A percentile compares a stretch with the other conserved stretches of the same genome.
Evolutionary conservation across 1,140 invertebrate genomes (phyloP).

Genomic region (Centruroides sculpturatus): DNA sequence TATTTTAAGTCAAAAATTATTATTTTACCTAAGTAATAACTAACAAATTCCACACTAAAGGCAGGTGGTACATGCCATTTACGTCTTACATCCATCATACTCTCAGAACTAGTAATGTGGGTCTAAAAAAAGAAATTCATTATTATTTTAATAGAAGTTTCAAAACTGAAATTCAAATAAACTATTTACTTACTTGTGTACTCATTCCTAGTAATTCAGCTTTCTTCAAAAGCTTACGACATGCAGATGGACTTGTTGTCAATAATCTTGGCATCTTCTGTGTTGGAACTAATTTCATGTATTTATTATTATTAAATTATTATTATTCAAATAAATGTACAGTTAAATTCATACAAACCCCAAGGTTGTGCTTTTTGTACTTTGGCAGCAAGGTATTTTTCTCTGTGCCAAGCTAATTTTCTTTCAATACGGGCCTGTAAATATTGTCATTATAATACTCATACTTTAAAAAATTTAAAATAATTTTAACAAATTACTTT

Average conservation of each 20-base stretch:
- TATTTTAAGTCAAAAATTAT: conserved; percentile 32
- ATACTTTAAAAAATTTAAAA: not conserved
- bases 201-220: conserved; percentile 74
- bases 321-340: not conserved
- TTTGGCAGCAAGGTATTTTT: conserved; percentile 39
- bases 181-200: conserved; percentile 4
- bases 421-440: conserved; percentile 27
- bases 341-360: conserved; percentile 42
- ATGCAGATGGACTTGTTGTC: conserved; percentile 77
- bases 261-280: conserved; percentile 84
- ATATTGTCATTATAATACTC: too few relatives aligned
- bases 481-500: conserved; percentile 18
- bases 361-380: conserved; percentile 59
- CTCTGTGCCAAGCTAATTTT: conserved; percentile 32
- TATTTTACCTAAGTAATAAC: conserved; percentile 53
- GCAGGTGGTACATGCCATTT: conserved; percentile 89
- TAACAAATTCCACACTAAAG: conserved; percentile 82
- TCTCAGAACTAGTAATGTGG: conserved; percentile 36
- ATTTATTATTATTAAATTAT: not conserved
- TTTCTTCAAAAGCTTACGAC: conserved; percentile 64
- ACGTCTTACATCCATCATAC: conserved; percentile 65
- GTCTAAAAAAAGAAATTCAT: conserved; percentile 19
- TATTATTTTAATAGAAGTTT: conserved; percentile 28
- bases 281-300: conserved; percentile 24
- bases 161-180: not conserved